Percentiles rank a stretch among this genome's conserved stretches.
Evolutionary conservation across 2,113 vertebrate species (phyloP).

Genomic region (Chloropsis hardwickii): DNA sequence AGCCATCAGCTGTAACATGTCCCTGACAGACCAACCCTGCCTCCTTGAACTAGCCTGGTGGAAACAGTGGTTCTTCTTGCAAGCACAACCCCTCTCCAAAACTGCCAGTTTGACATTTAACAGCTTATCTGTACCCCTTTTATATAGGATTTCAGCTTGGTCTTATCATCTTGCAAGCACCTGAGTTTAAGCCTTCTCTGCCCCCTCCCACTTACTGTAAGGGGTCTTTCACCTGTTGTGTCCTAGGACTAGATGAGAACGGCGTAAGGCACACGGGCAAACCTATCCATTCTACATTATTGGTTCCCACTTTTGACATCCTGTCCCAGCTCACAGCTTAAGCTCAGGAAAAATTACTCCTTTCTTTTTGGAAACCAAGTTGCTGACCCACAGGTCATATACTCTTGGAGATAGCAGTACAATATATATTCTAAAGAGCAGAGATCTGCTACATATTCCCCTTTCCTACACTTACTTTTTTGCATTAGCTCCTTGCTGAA

Average conservation of each 20-base stretch:
- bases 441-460: not conserved
- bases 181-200: not conserved
- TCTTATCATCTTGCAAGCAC: not conserved
- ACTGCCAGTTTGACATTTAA: not conserved
- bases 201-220: not conserved
- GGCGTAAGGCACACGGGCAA: not conserved
- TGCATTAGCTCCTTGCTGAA: not conserved
- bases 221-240: not conserved
- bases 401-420: not conserved
- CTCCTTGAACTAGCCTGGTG: not conserved
- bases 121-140: not conserved
- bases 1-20: not conserved
- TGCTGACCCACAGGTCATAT: not conserved
- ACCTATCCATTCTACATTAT: not conserved
- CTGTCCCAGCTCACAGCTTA: not conserved
- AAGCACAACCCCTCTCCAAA: not conserved
- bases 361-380: not conserved
- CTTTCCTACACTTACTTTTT: not conserved
- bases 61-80: not conserved
- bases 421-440: not conserved
- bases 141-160: not conserved
- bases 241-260: not conserved
- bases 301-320: not conserved
- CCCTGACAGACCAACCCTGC: not conserved
- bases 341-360: not conserved